These are phyloP conservation scores for Zootoca vivipara DNA, from an alignment of 2,113 vertebrate species.

Conservation along the genomic window DNA sequence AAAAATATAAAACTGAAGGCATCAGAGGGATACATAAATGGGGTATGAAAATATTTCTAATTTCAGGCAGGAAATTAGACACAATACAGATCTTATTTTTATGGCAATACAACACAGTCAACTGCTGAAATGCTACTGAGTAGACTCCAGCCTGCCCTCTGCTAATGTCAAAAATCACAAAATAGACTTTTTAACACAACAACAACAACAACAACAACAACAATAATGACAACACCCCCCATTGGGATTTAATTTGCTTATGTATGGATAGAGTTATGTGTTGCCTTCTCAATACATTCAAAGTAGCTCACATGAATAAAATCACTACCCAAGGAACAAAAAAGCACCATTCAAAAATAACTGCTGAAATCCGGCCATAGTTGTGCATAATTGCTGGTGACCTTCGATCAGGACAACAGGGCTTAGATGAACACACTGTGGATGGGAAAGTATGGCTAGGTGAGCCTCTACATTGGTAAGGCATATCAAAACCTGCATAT, in stretches of 20 bases:
- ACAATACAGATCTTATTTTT: neutral
- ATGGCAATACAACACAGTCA: too few species aligned
- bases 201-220: too few species aligned
- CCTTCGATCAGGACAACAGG: neutral
- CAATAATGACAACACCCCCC: too few species aligned
- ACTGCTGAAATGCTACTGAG: neutral
- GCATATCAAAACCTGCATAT: neutral
- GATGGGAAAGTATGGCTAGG: neutral
- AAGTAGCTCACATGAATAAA: neutral
- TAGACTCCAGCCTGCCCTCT: neutral
- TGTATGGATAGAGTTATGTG: neutral
- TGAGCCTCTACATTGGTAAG: neutral
- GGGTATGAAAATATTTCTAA: neutral
- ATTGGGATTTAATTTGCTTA: neutral
- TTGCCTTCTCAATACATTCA: neutral
- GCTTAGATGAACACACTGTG: neutral
- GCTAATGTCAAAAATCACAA: neutral
- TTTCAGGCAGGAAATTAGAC: neutral
- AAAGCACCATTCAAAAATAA: neutral
- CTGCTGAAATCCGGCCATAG: neutral
- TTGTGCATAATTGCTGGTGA: neutral
- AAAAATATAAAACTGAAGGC: too few species aligned
- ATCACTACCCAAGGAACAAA: neutral
- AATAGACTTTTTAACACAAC: neutral
- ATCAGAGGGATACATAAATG: too few species aligned